A percentile compares a stretch with the other conserved stretches of the same genome.
These are phyloP conservation scores for Eciton burchellii DNA, from an alignment of 1,140 invertebrate species.

Conservation along the genomic window DNA sequence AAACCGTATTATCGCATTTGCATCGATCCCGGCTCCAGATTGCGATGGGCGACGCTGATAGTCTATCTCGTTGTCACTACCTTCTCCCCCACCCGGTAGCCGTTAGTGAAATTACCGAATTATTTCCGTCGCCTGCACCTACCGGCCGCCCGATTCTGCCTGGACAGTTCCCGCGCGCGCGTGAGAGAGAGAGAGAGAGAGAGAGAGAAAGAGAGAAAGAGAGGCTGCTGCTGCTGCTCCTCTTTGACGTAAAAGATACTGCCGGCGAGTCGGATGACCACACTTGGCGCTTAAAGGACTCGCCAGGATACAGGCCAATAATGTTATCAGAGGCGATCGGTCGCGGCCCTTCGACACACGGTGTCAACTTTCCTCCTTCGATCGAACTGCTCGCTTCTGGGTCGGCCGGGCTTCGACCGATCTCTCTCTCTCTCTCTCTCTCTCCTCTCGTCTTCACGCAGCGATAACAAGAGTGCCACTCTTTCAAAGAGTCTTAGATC, in stretches of 20 bases:
- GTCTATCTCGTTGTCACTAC: constrained; percentile 9
- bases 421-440: neutral
- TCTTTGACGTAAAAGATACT: neutral
- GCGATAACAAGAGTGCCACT: neutral
- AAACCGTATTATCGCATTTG: constrained; percentile 53
- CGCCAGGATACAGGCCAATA: constrained; percentile 14
- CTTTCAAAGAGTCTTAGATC: constrained; percentile 10
- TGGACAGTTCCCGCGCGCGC: neutral
- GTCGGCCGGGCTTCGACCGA: constrained; percentile 41
- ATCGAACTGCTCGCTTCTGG: constrained; percentile 34
- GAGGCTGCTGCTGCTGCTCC: too few species aligned
- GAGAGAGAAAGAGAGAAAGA: neutral
- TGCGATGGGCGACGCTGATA: constrained; percentile 11
- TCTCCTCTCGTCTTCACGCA: neutral
- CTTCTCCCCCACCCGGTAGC: neutral
- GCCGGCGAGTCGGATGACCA: neutral
- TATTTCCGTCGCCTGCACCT: constrained; percentile 13
- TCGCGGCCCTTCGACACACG: constrained; percentile 28
- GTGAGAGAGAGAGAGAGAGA: neutral
- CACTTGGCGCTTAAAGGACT: constrained; percentile 8
- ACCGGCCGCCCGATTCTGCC: neutral
- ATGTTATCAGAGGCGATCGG: constrained; percentile 27
- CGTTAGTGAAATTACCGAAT: constrained; percentile 24
- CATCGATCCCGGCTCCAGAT: constrained; percentile 25
- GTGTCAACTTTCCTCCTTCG: constrained; percentile 52